These are phyloP conservation scores for Mythimna pallens DNA, from an alignment of 2,888 invertebrate species.

Conservation along the genomic window DNA sequence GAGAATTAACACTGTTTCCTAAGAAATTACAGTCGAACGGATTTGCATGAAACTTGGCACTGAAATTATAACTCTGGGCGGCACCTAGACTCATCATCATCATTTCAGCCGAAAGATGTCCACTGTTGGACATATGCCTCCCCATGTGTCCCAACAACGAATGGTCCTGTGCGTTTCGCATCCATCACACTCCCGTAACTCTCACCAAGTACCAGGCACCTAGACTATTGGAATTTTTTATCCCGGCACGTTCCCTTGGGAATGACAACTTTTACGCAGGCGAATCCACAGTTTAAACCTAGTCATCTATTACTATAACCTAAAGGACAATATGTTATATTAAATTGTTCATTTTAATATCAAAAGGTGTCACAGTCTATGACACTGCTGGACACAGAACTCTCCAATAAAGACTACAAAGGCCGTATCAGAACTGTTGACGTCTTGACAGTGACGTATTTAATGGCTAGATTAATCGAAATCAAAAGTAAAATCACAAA, in stretches of 20 bases:
- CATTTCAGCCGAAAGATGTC: no score
- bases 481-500: constrained; percentile 7
- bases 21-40: neutral
- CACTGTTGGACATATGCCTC: no score
- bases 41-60: neutral
- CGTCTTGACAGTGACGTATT: constrained; percentile 5
- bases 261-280: neutral
- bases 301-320: neutral
- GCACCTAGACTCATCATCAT: neutral
- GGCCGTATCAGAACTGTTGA: neutral
- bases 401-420: constrained; percentile 8
- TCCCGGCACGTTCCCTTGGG: neutral
- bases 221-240: no score
- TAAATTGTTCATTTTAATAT: neutral
- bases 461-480: neutral
- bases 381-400: neutral
- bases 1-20: no score
- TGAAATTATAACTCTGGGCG: neutral
- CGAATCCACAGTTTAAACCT: neutral
- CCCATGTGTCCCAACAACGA: no score
- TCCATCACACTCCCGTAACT: no score
- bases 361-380: neutral
- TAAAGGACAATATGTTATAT: no score
- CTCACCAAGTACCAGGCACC: no score
- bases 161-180: no score